Percentiles rank a stretch among this genome's conserved stretches.
phyloP scores from a whole-genome alignment of 2,888 invertebrate species.

The Caenorhabditis sp. region DNA sequence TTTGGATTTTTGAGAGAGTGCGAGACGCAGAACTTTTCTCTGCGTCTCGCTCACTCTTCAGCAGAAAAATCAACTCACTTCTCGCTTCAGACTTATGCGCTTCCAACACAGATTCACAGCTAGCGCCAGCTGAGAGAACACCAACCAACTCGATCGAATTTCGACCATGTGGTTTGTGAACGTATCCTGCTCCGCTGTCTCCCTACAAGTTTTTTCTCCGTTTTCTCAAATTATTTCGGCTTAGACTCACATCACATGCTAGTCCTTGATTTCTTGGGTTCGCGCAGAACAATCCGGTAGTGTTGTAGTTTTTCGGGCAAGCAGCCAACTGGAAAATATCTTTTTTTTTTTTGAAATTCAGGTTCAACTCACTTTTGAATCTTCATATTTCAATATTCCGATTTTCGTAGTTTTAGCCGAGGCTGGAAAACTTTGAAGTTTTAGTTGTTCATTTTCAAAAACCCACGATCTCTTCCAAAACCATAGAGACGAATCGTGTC shows the following conservation, averaged over 20 bases:
- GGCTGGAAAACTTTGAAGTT: neutral
- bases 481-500: slow-evolving; percentile 19
- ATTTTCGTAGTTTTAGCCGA: slow-evolving; percentile 1
- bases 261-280: slow-evolving; percentile 12
- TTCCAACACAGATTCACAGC: slow-evolving; percentile 2
- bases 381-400: slow-evolving; percentile 12
- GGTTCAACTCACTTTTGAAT: neutral
- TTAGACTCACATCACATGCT: slow-evolving; percentile 27
- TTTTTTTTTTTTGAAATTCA: too few relatives aligned
- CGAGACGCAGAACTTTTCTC: neutral
- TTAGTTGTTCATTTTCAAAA: neutral
- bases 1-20: neutral
- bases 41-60: too few relatives aligned
- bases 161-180: slow-evolving; percentile 11
- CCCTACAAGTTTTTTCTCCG: slow-evolving; percentile 18
- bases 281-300: slow-evolving; percentile 21
- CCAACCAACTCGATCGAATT: slow-evolving; percentile 26
- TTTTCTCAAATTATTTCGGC: neutral
- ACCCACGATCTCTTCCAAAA: slow-evolving; percentile 33
- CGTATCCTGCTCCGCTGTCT: slow-evolving; percentile 32
- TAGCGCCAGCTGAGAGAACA: slow-evolving; percentile 25
- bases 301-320: slow-evolving; percentile 15
- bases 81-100: neutral
- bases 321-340: slow-evolving; percentile 2
- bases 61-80: too few relatives aligned